Evolutionary conservation across 2,888 invertebrate genomes (phyloP), one percentile per base, ranked within the genome.

Genomic region (Pollenia labialis): DNA sequence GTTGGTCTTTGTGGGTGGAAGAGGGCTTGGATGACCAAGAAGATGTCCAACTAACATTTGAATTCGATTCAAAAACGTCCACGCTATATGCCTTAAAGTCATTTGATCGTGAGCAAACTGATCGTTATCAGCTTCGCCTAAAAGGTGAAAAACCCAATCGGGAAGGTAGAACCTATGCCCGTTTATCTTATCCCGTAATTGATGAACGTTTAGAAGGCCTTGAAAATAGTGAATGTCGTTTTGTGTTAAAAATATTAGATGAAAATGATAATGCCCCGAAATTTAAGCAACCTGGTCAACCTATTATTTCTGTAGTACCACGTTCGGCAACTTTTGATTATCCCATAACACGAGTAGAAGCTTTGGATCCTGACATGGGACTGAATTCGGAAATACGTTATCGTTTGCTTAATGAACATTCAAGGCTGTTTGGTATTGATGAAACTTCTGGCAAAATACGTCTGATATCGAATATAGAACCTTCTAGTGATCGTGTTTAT

Each of bases 181-280:
- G 95, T 50, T 95, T 97, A 94, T 95, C 96, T 77, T 97, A 97
- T 93, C 97, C 97, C 0, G 95, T 97, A 14, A 94, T 95, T 0
- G 96, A 95, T 86, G 96, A 97, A 81, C 94, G 95, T 71, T 93
- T 97, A 23, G 95, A 95, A 88, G 96, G 96, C 68, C 94, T 97
- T 89, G 95, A 95, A 89, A 94, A 95, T 89, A 97, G 96, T 91
- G 97, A 97, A 92, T 97, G 97, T 2, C 96, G 97, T 91, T 95
- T 97, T 1, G 95, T 97, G 1, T 95, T 97, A 0, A 94, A 95
- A 89, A 95, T 98, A 79, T 95, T 95, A 66, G 97, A 98, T 92
- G 95, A 96, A 0, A 98, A 98, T 90, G 97, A 98, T 91, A 97
- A 98, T 91, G 94, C 96, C 3, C 97, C 97, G 0, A 95, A 94